These are phyloP conservation scores for Selenia dentaria DNA, from an alignment of 2,888 invertebrate species.

Conservation along the genomic window DNA sequence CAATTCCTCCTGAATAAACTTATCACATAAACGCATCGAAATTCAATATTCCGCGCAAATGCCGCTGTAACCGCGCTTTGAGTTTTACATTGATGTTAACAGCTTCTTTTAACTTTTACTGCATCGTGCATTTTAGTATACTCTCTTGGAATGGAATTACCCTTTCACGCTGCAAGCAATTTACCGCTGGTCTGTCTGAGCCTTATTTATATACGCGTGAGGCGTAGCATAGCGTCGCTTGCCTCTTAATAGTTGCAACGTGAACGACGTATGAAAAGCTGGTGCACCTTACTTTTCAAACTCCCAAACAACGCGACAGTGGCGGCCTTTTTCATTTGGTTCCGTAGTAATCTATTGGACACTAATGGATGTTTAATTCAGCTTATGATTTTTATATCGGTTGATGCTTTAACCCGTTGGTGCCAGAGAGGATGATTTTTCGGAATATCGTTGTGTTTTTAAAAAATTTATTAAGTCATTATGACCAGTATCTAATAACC, in stretches of 20 bases:
- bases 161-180: constrained; percentile 67
- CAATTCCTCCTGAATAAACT: too few species aligned
- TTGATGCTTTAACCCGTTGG: too few species aligned
- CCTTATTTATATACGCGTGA: constrained; percentile 47
- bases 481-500: too few species aligned
- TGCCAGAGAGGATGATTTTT: too few species aligned
- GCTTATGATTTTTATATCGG: too few species aligned
- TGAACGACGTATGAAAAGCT: constrained; percentile 48
- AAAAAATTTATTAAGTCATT: too few species aligned
- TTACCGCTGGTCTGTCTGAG: constrained; percentile 45
- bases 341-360: too few species aligned
- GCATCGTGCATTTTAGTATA: constrained; percentile 62
- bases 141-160: constrained; percentile 72
- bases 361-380: too few species aligned
- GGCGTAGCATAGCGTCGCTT: constrained; percentile 34
- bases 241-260: constrained; percentile 65
- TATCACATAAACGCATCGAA: too few species aligned
- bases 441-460: too few species aligned
- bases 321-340: background rate
- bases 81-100: constrained; percentile 36
- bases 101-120: constrained; percentile 68
- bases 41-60: constrained; percentile 17
- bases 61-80: constrained; percentile 20
- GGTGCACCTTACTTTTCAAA: constrained; percentile 53
- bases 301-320: constrained; percentile 8